Base-by-base conservation (phyloP, 2,888 invertebrate species). In the Leucoma salicis region DNA sequence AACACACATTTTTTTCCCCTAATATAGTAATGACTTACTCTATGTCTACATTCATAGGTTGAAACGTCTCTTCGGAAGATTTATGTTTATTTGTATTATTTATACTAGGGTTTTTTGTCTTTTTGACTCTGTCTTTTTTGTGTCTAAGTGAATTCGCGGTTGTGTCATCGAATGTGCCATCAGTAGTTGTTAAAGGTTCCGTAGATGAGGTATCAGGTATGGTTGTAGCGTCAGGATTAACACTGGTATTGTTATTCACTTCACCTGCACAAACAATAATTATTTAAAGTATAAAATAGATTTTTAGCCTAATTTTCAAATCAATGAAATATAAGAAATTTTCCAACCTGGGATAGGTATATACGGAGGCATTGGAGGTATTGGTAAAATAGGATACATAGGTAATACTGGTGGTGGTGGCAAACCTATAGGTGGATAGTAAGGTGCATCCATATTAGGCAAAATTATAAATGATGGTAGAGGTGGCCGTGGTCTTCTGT, bases 401-500 rank as follows among this genome's bases (percentile, higher is more conserved):
- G 83, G 86, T 16, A 82, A 45, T 1, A 67, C 56, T 2, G 82
- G 78, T 10, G 85, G 82, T 7, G 79, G 74, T 4, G 84, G 82
- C 14, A 88, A 48, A 0, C 82, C 84, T 42, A 88, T 70, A 0
- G 88, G 87, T 5, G 87, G 87, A 44, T 74, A 88, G 50, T 68
- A 87, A 1, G 84, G 78, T 12, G 86, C 82, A 7, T 81, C 78
- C 60, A 82, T 69, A 36, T 73, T 81, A 3, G 88, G 88, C 35
- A 88, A 59, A 46, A 87, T 86, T 55, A 88, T 80, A 46, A 88
- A 87, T 3, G 86, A 86, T 0, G 88, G 88, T 38, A 89, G 59
- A 1, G 78, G 79, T 13, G 75, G 78, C 34, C 73, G 78, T 1
- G 78, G 78, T 43, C 78, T 78, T 56, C 78, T 86, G 49, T 82